Percentiles rank a stretch among this genome's conserved stretches.
phyloP scores from a whole-genome alignment of 2,113 vertebrate genomes.

The Reinhardtius hippoglossoides region DNA sequence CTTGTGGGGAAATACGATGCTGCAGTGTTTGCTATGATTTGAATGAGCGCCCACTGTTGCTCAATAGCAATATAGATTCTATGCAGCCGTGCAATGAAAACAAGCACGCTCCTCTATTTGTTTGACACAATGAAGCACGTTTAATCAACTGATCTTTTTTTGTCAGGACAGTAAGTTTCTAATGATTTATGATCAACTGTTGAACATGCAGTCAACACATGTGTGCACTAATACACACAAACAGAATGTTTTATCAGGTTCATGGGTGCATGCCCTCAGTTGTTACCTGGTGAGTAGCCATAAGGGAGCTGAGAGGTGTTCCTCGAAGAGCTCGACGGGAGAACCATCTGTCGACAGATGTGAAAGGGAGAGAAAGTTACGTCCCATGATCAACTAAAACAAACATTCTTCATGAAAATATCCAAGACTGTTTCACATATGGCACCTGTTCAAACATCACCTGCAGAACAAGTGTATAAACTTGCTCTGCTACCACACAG shows the following conservation, averaged over 20 bases:
- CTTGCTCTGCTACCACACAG: conserved; percentile 1
- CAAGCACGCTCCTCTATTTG: neutral
- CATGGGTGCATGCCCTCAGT: conserved; percentile 45
- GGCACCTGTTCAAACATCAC: conserved; percentile 59
- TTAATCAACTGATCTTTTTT: neutral
- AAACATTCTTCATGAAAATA: conserved; percentile 33
- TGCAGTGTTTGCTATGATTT: conserved; percentile 8
- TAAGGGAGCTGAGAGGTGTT: conserved; percentile 61
- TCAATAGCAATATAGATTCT: neutral
- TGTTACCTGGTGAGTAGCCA: conserved; percentile 82
- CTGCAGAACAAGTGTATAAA: conserved; percentile 46
- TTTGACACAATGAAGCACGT: neutral
- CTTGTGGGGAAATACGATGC: conserved; percentile 45
- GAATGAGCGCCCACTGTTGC: conserved; percentile 28
- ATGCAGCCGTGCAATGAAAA: neutral
- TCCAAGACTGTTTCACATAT: conserved; percentile 35
- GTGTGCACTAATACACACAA: neutral
- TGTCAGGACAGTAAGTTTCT: neutral
- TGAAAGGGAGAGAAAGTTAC: conserved; percentile 61
- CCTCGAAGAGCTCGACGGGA: conserved; percentile 50
- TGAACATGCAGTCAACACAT: neutral
- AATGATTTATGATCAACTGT: neutral
- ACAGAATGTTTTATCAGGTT: conserved; percentile 31
- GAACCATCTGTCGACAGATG: conserved; percentile 71
- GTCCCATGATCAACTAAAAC: conserved; percentile 50